Evolutionary conservation across 2,797 vertebrate genomes (phyloP).

Genomic region (Hippopotamyrus pictus): DNA sequence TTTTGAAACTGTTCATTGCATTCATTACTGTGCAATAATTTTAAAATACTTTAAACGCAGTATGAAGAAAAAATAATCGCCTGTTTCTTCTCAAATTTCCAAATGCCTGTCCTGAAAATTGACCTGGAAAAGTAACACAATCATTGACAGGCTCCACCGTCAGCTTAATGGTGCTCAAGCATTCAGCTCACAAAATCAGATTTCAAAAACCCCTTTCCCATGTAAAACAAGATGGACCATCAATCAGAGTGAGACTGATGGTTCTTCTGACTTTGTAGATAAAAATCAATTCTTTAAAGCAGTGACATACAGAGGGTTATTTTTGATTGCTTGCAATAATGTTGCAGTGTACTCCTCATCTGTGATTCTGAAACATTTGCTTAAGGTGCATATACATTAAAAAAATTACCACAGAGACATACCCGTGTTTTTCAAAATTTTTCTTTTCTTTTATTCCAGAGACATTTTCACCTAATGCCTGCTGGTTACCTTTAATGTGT

Average conservation of each 20-base stretch:
- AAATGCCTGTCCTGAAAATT: constrained; percentile 9
- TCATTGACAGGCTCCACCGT: constrained; percentile 13
- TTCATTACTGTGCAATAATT: neutral
- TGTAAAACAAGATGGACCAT: constrained; percentile 22
- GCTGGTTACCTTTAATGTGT: constrained; percentile 36
- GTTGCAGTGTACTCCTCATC: neutral
- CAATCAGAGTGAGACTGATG: constrained; percentile 13
- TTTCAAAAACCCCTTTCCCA: constrained; percentile 17
- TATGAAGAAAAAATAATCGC: neutral
- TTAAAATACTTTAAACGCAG: neutral
- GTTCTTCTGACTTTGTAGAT: constrained; percentile 1
- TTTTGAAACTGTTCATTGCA: neutral
- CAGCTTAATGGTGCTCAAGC: constrained; percentile 18
- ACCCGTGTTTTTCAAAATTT: constrained; percentile 12
- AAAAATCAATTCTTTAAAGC: neutral
- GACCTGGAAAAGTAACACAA: constrained; percentile 13
- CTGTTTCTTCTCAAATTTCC: constrained; percentile 9
- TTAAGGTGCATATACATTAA: neutral
- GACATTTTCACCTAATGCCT: constrained; percentile 38
- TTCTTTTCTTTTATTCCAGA: constrained; percentile 25
- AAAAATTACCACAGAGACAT: constrained; percentile 6
- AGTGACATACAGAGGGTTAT: neutral
- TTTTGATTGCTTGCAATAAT: neutral
- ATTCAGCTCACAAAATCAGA: constrained; percentile 19
- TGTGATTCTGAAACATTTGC: neutral